Percentiles rank a stretch among this genome's conserved stretches.
Conservation (phyloP, 2,888 invertebrate species). For the Strigamia transsilvanica region DNA sequence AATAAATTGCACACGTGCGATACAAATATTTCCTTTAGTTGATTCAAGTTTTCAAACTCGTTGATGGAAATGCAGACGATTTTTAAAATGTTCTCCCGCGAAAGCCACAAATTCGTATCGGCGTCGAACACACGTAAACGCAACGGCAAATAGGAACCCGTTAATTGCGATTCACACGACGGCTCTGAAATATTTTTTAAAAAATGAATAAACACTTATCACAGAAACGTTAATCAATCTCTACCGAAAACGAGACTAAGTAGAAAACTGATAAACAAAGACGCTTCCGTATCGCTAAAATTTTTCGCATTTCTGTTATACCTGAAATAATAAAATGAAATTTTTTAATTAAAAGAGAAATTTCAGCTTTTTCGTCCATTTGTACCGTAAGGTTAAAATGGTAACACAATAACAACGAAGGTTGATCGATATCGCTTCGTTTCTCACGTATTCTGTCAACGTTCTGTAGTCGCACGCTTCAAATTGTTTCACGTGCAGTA, state of each 20-base stretch:
- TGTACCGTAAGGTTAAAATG: background rate
- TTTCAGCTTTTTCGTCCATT: background rate
- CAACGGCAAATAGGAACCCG: background rate
- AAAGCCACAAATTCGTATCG: background rate
- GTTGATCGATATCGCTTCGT: background rate
- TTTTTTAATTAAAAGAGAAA: background rate
- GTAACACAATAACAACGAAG: background rate
- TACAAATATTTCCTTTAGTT: background rate
- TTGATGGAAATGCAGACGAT: background rate
- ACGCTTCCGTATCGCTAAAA: background rate
- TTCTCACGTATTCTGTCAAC: background rate
- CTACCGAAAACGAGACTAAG: background rate
- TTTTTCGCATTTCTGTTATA: conserved; percentile 4
- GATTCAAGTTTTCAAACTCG: background rate
- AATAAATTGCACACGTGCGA: background rate
- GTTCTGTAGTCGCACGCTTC: background rate
- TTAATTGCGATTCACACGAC: background rate
- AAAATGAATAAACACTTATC: background rate
- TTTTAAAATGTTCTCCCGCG: background rate
- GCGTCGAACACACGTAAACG: background rate
- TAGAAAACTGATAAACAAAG: conserved; percentile 1
- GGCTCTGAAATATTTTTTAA: background rate
- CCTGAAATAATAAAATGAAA: background rate
- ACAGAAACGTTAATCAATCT: background rate
- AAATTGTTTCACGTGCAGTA: background rate